Percentiles rank a stretch among this genome's conserved stretches.
Evolutionary conservation across 2,888 invertebrate species (phyloP).

Genomic region (Sycophila texana): DNA sequence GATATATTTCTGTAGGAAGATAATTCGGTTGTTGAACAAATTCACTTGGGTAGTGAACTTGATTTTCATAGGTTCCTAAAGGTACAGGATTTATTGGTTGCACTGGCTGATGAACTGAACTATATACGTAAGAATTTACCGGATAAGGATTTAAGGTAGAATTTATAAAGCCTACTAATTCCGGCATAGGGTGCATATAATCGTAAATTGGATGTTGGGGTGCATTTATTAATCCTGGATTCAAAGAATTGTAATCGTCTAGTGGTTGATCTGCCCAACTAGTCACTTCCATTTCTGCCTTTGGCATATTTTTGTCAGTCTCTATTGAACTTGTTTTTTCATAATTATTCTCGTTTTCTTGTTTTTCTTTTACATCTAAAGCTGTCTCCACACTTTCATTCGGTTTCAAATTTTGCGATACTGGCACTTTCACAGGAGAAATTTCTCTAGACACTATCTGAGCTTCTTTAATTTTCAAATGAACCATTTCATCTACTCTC

Average conservation of each 20-base stretch:
- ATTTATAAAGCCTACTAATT: conserved; percentile 77
- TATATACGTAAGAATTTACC: conserved; percentile 67
- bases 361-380: not conserved
- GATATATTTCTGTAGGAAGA: conserved; percentile 63
- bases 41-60: conserved; percentile 64
- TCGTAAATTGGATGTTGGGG: conserved; percentile 72
- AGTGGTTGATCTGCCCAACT: conserved; percentile 65
- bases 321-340: not conserved
- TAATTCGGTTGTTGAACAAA: conserved; percentile 68
- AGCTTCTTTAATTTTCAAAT: conserved; percentile 53
- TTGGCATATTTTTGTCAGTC: conserved; percentile 12
- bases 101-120: conserved; percentile 62
- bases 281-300: conserved; percentile 48
- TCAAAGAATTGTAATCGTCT: conserved; percentile 60
- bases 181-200: conserved; percentile 76
- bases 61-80: conserved; percentile 62
- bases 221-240: conserved; percentile 40
- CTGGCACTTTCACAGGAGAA: conserved; percentile 14
- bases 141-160: conserved; percentile 77
- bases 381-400: not conserved
- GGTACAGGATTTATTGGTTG: conserved; percentile 63
- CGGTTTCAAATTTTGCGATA: conserved; percentile 1
- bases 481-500: conserved; percentile 59
- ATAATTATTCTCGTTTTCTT: not conserved
- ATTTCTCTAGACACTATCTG: conserved; percentile 1